Evolutionary conservation across 1,140 invertebrate species (phyloP).

Genomic region (Camponotus floridanus): DNA sequence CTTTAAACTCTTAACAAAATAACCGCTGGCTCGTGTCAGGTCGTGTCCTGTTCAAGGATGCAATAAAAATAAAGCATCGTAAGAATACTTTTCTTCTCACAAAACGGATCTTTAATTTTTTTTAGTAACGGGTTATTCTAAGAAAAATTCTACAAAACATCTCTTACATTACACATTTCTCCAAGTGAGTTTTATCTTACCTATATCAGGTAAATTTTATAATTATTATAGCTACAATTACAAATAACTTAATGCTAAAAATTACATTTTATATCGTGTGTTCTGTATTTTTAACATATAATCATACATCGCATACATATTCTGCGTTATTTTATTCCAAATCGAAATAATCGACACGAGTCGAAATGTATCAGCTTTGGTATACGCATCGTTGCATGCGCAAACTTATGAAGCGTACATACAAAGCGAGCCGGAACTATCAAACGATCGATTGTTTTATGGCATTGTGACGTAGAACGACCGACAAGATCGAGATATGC

Average conservation of each 20-base stretch:
- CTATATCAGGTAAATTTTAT: neutral
- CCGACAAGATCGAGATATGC: conserved; percentile 37
- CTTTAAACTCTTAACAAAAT: conserved; percentile 23
- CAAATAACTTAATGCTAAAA: conserved; percentile 13
- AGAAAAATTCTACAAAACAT: neutral
- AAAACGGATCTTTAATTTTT: neutral
- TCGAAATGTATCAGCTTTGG: neutral
- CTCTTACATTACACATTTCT: neutral
- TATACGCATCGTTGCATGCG: conserved; percentile 4
- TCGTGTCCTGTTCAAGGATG: neutral
- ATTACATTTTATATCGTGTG: neutral
- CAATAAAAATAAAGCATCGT: neutral
- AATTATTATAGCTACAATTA: neutral
- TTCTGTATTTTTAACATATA: neutral
- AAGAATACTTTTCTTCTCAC: neutral
- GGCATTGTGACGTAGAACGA: conserved; percentile 19
- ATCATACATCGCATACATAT: neutral
- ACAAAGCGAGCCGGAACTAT: conserved; percentile 28
- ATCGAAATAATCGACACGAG: neutral
- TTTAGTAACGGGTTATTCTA: neutral
- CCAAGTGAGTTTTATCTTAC: neutral
- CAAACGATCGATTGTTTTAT: conserved; percentile 34
- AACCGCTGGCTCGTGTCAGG: neutral
- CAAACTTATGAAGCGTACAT: conserved; percentile 32
- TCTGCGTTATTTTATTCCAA: conserved; percentile 10